Conservation (phyloP, 2,797 vertebrate genomes). For the Notolepis coatsorum region DNA sequence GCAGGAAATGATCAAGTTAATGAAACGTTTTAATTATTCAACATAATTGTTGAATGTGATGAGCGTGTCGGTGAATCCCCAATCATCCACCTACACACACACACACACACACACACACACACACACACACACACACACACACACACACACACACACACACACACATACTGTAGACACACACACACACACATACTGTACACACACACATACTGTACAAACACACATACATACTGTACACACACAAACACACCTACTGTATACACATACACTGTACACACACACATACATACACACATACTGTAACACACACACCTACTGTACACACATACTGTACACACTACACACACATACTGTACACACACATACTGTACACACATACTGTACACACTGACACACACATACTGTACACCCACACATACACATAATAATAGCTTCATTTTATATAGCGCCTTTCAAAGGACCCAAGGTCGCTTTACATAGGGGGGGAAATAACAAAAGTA, state of each 20-base stretch:
- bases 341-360: conserved; percentile 21
- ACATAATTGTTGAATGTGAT: conserved; percentile 68
- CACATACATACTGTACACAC: not conserved
- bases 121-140: not conserved
- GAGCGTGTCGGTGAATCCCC: conserved; percentile 65
- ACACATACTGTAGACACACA: not conserved
- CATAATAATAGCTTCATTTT: too few species aligned
- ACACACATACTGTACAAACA: not conserved
- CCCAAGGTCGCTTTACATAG: too few species aligned
- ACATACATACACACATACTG: not conserved
- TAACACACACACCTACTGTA: conserved; percentile 9
- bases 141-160: conserved; percentile 4
- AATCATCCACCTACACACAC: not conserved
- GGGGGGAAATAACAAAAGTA: too few species aligned
- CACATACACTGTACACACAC: not conserved
- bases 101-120: not conserved
- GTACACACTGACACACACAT: too few species aligned
- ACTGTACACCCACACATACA: too few species aligned
- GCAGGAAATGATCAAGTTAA: conserved; percentile 75
- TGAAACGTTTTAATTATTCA: conserved; percentile 79
- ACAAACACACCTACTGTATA: not conserved
- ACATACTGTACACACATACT: not conserved
- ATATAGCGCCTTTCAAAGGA: too few species aligned
- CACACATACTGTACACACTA: conserved; percentile 9
- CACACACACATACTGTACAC: not conserved